These are phyloP conservation scores for Oncorhynchus clarkii DNA, from an alignment of 2,113 vertebrate species.

Conservation along the genomic window DNA sequence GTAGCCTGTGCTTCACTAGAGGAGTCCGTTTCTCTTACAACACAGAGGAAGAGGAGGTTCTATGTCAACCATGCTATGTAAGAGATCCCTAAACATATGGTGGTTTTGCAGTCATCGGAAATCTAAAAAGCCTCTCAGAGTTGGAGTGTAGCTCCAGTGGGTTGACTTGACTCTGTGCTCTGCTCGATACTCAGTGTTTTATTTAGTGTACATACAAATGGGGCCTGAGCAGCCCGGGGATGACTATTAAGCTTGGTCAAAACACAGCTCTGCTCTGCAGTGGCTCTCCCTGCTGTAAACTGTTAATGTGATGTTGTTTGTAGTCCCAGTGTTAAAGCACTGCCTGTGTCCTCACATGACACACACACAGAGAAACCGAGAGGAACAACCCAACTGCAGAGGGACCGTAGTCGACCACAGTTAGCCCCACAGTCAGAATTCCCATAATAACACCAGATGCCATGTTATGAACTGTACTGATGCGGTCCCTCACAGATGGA, in stretches of 20 bases:
- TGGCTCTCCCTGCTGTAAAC: too few relatives aligned
- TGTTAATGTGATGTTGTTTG: background rate
- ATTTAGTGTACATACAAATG: conserved; percentile 18
- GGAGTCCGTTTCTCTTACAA: background rate
- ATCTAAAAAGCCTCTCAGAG: background rate
- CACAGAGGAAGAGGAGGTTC: too few relatives aligned
- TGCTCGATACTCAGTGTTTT: conserved; percentile 10
- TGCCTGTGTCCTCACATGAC: conserved; percentile 1
- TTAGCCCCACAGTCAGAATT: background rate
- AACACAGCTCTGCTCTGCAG: conserved; percentile 11
- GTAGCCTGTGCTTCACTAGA: background rate
- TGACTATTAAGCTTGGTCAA: conserved; percentile 39
- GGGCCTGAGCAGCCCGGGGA: conserved; percentile 1
- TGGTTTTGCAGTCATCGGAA: conserved; percentile 8
- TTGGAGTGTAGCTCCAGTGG: background rate
- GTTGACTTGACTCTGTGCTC: background rate
- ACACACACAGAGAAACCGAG: background rate
- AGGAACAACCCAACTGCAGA: background rate
- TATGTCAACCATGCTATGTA: conserved; percentile 11
- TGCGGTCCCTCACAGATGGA: conserved; percentile 16
- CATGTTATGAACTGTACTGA: background rate
- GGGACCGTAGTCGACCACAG: conserved; percentile 6
- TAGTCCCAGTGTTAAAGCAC: conserved; percentile 8
- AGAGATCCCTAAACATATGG: conserved; percentile 8
- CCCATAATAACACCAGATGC: conserved; percentile 20